A percentile compares a stretch with the other conserved stretches of the same genome.
Evolutionary conservation across 2,113 vertebrate genomes (phyloP).

Genomic region (Ifrita kowaldi): DNA sequence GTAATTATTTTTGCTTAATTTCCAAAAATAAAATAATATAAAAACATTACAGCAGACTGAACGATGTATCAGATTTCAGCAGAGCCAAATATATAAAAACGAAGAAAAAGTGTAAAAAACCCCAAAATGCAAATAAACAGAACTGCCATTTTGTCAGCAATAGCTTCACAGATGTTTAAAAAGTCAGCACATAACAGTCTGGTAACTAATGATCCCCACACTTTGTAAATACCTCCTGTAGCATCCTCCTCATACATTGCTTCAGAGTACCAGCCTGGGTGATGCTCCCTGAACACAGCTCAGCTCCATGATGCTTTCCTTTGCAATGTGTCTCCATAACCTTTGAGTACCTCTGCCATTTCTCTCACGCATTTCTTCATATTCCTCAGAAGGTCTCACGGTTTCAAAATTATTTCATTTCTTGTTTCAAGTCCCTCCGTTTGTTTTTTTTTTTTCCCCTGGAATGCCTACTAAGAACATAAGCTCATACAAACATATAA

Average conservation of each 20-base stretch:
- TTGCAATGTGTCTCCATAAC: not conserved
- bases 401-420: not conserved
- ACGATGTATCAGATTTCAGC: not conserved
- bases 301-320: not conserved
- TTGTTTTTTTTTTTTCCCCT: not conserved
- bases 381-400: not conserved
- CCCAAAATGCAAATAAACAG: not conserved
- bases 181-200: not conserved
- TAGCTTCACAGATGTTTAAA: not conserved
- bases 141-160: not conserved
- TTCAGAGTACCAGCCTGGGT: not conserved
- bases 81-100: not conserved
- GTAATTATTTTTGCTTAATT: not conserved
- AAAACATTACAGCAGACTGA: not conserved
- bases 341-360: not conserved
- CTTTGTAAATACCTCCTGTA: not conserved
- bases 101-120: not conserved
- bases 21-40: not conserved
- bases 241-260: not conserved
- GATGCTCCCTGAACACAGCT: not conserved
- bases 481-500: not conserved
- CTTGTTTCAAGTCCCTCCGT: not conserved
- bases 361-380: not conserved
- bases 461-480: not conserved
- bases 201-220: not conserved